Evolutionary conservation across 2,888 invertebrate genomes (phyloP).

Genomic region (Lordiphosa fenestrarum): DNA sequence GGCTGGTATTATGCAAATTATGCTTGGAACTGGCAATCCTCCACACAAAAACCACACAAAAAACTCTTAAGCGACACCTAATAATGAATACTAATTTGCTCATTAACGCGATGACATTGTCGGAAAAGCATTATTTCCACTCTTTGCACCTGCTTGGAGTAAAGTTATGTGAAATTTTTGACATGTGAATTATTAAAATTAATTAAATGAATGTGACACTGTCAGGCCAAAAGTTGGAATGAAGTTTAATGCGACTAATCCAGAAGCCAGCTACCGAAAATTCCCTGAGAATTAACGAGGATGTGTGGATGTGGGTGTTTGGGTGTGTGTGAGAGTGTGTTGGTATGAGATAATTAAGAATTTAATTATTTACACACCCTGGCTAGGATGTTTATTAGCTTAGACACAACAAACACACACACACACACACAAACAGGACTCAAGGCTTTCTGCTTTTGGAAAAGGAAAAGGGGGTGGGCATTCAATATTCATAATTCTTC

Average conservation of each 20-base stretch:
- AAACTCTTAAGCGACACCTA: constrained; percentile 44
- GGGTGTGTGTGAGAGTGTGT: constrained; percentile 11
- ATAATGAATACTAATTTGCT: constrained; percentile 75
- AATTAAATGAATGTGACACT: constrained; percentile 70
- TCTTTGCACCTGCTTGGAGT: constrained; percentile 36
- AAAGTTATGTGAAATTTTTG: constrained; percentile 23
- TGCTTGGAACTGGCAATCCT: neutral
- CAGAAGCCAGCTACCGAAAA: constrained; percentile 5
- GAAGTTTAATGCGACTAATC: constrained; percentile 59
- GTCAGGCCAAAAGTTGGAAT: constrained; percentile 39
- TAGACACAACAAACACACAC: constrained; percentile 31
- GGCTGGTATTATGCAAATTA: constrained; percentile 57
- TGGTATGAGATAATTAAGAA: constrained; percentile 59
- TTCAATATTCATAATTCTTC: constrained; percentile 70
- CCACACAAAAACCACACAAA: constrained; percentile 7
- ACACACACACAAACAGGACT: neutral
- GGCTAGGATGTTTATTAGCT: constrained; percentile 61
- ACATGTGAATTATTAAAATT: constrained; percentile 77
- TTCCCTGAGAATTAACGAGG: constrained; percentile 21
- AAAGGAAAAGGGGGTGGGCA: constrained; percentile 24
- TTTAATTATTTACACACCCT: constrained; percentile 58
- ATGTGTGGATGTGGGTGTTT: constrained; percentile 8
- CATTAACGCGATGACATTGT: constrained; percentile 60
- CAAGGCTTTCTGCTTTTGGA: constrained; percentile 38
- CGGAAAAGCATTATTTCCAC: constrained; percentile 47